Evolutionary conservation across 2,797 vertebrate genomes (phyloP).

Genomic region (Chloroceryle inda): DNA sequence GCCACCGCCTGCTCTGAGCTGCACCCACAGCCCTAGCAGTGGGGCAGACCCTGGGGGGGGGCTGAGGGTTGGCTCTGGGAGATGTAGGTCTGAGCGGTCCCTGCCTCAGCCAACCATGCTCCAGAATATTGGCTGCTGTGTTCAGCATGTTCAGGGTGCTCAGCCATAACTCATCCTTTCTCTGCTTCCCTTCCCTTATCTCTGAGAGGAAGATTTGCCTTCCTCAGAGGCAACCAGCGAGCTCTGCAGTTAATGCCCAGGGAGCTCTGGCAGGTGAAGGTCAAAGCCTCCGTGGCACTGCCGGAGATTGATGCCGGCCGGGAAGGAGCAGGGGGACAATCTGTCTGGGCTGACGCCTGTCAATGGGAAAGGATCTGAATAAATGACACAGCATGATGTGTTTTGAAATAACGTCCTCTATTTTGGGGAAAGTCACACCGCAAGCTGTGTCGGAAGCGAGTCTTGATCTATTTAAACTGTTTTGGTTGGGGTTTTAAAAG

Average conservation of each 20-base stretch:
- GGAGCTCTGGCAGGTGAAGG: neutral
- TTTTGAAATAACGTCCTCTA: neutral
- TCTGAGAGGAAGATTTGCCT: neutral
- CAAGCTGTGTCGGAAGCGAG: neutral
- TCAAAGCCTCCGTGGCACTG: neutral
- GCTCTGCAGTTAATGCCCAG: neutral
- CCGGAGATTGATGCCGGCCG: accelerated
- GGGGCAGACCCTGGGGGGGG: neutral
- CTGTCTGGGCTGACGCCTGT: neutral
- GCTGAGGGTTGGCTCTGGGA: neutral
- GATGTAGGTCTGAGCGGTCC: accelerated
- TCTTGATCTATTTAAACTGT: neutral
- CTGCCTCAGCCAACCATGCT: neutral
- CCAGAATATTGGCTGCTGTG: neutral
- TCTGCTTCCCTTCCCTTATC: neutral
- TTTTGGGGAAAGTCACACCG: neutral
- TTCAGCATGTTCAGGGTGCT: neutral
- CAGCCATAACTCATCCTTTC: neutral
- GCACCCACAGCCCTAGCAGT: neutral
- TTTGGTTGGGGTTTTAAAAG: neutral
- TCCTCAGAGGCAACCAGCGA: neutral
- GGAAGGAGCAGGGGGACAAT: neutral
- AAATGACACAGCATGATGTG: neutral
- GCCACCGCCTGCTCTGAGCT: neutral
- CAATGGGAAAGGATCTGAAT: neutral